Evolutionary conservation across 2,888 invertebrate species (phyloP), one percentile per base, ranked within the genome.

Genomic region (Formica aserva): DNA sequence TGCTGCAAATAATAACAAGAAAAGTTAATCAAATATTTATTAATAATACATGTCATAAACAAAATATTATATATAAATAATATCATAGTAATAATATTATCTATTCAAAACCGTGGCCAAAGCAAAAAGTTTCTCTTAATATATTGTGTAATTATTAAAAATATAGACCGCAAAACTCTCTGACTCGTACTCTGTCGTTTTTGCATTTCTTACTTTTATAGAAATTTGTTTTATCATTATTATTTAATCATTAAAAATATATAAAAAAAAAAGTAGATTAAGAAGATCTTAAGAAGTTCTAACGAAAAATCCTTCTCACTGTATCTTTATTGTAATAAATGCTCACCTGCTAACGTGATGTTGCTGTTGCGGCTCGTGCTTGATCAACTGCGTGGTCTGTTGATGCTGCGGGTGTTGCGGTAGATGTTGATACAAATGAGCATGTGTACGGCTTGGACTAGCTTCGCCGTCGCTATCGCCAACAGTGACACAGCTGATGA

Each of bases 401-500:
- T 94, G 94, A 88, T 94, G 94, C 78, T 92, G 92, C 63, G 92
- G 92, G 87, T 95, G 94, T 67, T 92, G 93, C 35, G 92, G 88
- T 63, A 91, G 83, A 77, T 93, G 93, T 80, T 93, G 93, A 48
- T 93, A 92, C 3, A 93, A 74, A 81, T 91, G 89, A 72, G 92
- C 91, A 78, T 96, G 96, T 26, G 95, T 95, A 18, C 96, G 95
- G 88, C 95, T 95, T 75, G 96, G 96, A 91, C 96, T 96, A 81
- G 96, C 97, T 92, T 97, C 97, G 81, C 96, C 96, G 92, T 97
- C 97, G 94, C 97, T 97, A 92, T 97, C 97, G 87, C 96, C 97
- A 82, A 97, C 97, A 86, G 97, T 97, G 83, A 97, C 97, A 95
- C 97, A 97, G 92, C 97, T 97, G 91, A 97, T 97, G 85, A 97